Evolutionary conservation across 2,113 vertebrate genomes (phyloP).

Genomic region (Pollachius pollachius): DNA sequence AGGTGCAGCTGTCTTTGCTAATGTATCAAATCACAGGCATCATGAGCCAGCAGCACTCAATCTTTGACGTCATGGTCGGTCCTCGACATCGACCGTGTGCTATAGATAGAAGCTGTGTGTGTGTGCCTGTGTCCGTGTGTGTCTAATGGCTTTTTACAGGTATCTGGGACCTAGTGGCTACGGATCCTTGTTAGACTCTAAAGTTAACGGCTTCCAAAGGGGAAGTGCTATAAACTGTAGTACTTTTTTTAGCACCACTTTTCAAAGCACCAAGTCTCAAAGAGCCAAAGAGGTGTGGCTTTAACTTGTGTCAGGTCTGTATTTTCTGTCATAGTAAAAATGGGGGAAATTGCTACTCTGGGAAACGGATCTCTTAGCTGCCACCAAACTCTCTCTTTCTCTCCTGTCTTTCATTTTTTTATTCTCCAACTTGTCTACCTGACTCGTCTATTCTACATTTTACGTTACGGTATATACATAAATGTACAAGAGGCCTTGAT

Average conservation of each 20-base stretch:
- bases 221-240: background rate
- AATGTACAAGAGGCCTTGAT: too few species aligned
- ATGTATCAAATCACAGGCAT: too few species aligned
- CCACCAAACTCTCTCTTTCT: background rate
- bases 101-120: too few species aligned
- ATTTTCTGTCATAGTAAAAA: constrained; percentile 16
- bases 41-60: too few species aligned
- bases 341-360: constrained; percentile 3
- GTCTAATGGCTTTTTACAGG: background rate
- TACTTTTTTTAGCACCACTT: constrained; percentile 13
- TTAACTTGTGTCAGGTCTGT: constrained; percentile 11
- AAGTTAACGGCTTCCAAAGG: background rate
- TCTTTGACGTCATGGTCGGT: too few species aligned
- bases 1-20: too few species aligned
- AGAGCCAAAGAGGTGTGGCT: background rate
- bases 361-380: background rate
- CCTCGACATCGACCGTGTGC: too few species aligned
- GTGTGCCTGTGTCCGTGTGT: too few species aligned
- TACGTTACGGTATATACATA: too few species aligned
- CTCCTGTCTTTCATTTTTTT: too few species aligned
- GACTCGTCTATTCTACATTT: too few species aligned
- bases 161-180: background rate
- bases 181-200: background rate
- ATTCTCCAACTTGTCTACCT: too few species aligned
- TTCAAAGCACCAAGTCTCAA: constrained; percentile 24